Evolutionary conservation across 2,113 vertebrate species (phyloP).

Genomic region (Polypterus senegalus): DNA sequence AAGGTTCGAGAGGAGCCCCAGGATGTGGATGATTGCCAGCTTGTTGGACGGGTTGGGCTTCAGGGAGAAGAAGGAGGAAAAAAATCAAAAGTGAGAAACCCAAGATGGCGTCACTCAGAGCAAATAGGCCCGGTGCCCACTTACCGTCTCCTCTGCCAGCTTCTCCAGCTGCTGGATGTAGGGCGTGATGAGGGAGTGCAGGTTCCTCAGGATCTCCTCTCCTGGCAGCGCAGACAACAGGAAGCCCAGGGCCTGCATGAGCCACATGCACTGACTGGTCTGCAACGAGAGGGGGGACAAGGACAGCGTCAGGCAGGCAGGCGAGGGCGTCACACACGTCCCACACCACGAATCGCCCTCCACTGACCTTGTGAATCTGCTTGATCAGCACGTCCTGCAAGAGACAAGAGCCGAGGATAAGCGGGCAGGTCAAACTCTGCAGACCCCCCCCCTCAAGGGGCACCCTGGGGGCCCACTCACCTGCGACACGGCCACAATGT

Average conservation of each 20-base stretch:
- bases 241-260: slow-evolving; percentile 97
- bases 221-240: slow-evolving; percentile 91
- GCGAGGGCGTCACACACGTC: background rate
- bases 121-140: slow-evolving; percentile 9
- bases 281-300: slow-evolving; percentile 31
- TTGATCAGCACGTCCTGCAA: slow-evolving; percentile 92
- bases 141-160: slow-evolving; percentile 84
- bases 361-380: slow-evolving; percentile 95
- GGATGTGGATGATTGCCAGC: slow-evolving; percentile 92
- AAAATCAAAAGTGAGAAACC: slow-evolving; percentile 10
- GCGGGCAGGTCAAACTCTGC: background rate
- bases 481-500: slow-evolving; percentile 96
- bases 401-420: slow-evolving; percentile 12
- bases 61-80: slow-evolving; percentile 24
- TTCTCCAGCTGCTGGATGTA: slow-evolving; percentile 98
- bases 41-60: slow-evolving; percentile 97
- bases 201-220: slow-evolving; percentile 90
- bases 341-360: background rate
- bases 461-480: slow-evolving; percentile 35
- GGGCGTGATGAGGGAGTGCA: slow-evolving; percentile 92
- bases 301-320: slow-evolving; percentile 3
- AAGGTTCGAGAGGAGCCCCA: slow-evolving; percentile 92
- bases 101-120: background rate
- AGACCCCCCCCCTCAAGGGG: fast-evolving
- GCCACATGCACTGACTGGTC: slow-evolving; percentile 99